A percentile compares a stretch with the other conserved stretches of the same genome.
These are phyloP conservation scores for Datnioides undecimradiatus DNA, from an alignment of 2,113 vertebrate genomes.

Conservation along the genomic window DNA sequence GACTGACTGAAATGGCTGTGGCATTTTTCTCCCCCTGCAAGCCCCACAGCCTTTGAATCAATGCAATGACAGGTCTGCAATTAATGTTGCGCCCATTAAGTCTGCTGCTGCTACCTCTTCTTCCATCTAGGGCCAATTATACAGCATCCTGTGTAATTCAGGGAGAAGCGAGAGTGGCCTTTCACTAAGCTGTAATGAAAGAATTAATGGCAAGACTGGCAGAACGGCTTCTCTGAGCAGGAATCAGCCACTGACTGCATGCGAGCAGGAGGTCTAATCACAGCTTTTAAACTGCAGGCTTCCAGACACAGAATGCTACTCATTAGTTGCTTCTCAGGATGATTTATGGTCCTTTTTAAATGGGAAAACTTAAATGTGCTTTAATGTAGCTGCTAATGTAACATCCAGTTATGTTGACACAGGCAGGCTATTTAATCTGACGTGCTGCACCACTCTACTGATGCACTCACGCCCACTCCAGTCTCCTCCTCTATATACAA, in stretches of 20 bases:
- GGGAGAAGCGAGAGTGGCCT: background rate
- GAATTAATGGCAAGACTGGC: background rate
- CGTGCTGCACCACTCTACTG: background rate
- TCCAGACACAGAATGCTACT: background rate
- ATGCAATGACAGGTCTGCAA: background rate
- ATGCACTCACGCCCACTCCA: background rate
- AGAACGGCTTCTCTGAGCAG: background rate
- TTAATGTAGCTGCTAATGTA: background rate
- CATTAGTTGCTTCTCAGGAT: background rate
- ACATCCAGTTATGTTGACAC: background rate
- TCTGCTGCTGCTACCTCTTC: background rate
- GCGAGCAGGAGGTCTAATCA: background rate
- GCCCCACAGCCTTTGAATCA: background rate
- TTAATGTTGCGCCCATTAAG: background rate
- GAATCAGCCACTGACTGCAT: background rate
- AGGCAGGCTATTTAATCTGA: background rate
- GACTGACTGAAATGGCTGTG: background rate
- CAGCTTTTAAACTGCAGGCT: background rate
- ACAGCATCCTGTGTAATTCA: background rate
- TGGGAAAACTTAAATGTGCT: background rate
- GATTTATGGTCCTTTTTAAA: background rate
- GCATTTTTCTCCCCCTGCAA: background rate
- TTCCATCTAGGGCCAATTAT: constrained; percentile 3
- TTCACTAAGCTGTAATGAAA: background rate
- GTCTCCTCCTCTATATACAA: background rate